Evolutionary conservation across 2,888 invertebrate species (phyloP).

Genomic region (Chaetoderma sp.): DNA sequence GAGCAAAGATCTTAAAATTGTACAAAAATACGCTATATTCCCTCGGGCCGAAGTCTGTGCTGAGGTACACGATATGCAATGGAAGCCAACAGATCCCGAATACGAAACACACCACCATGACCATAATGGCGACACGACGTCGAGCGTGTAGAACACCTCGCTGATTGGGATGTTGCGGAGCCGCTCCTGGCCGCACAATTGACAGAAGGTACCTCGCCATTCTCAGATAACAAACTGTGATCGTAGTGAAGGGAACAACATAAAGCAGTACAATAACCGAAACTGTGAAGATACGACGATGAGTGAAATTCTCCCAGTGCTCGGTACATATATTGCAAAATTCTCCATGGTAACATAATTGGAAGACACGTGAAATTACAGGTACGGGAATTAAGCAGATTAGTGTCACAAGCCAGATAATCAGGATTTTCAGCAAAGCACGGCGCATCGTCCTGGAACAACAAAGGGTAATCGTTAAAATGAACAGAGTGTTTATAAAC

Average conservation of each 20-base stretch:
- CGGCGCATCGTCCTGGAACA: slow-evolving; percentile 21
- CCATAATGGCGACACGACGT: slow-evolving; percentile 14
- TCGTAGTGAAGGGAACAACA: slow-evolving; percentile 23
- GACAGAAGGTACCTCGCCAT: slow-evolving; percentile 30
- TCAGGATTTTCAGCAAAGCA: slow-evolving; percentile 7
- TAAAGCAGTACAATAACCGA: slow-evolving; percentile 24
- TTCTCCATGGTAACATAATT: slow-evolving; percentile 16
- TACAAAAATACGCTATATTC: slow-evolving; percentile 4
- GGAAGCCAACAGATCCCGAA: slow-evolving; percentile 39
- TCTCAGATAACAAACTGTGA: slow-evolving; percentile 25
- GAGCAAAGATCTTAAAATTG: background rate
- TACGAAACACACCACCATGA: slow-evolving; percentile 23
- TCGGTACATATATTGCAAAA: slow-evolving; percentile 16
- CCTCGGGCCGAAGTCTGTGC: slow-evolving; percentile 10
- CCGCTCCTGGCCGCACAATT: slow-evolving; percentile 9
- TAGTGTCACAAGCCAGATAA: slow-evolving; percentile 26
- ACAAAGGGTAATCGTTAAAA: background rate
- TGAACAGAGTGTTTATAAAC: background rate
- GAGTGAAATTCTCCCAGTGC: background rate
- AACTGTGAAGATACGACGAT: slow-evolving; percentile 20
- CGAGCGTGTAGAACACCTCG: slow-evolving; percentile 4
- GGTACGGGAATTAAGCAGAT: slow-evolving; percentile 14
- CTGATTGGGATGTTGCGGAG: background rate
- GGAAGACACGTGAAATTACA: slow-evolving; percentile 11
- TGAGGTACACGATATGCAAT: slow-evolving; percentile 27